Conservation (phyloP, 2,888 invertebrate species). For the Microplitis manilae region DNA sequence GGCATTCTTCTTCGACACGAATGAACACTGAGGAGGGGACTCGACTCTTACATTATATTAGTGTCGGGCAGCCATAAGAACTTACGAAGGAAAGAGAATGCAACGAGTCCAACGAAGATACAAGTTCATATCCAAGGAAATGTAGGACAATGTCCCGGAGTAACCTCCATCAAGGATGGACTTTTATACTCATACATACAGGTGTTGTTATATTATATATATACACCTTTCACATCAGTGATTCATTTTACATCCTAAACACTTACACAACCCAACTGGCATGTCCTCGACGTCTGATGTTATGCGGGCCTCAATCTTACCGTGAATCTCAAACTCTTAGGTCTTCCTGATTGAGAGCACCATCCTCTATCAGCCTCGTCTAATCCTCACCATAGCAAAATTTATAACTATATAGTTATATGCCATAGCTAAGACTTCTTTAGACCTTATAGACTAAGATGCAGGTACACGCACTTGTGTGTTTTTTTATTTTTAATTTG, state of each 20-base stretch:
- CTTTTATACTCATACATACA: neutral
- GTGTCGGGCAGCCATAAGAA: conserved; percentile 55
- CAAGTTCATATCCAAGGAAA: conserved; percentile 68
- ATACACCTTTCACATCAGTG: conserved; percentile 20
- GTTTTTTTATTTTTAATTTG: neutral
- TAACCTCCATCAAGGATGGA: conserved; percentile 71
- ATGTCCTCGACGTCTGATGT: conserved; percentile 1
- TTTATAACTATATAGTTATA: neutral
- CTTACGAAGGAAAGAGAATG: conserved; percentile 53
- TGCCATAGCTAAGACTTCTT: neutral
- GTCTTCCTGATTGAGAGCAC: neutral
- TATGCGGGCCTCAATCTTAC: conserved; percentile 3
- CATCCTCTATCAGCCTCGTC: neutral
- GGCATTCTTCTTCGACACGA: conserved; percentile 36
- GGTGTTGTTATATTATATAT: neutral
- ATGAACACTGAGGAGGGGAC: conserved; percentile 20
- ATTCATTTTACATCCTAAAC: conserved; percentile 19
- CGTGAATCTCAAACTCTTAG: neutral
- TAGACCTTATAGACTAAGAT: neutral
- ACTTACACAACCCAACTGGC: conserved; percentile 15
- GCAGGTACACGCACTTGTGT: neutral
- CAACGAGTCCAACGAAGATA: conserved; percentile 63
- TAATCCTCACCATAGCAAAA: neutral
- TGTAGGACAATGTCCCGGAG: conserved; percentile 70
- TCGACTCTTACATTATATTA: neutral